These are phyloP conservation scores for Drosophila kokeensis DNA, from an alignment of 2,888 invertebrate species.

Conservation along the genomic window DNA sequence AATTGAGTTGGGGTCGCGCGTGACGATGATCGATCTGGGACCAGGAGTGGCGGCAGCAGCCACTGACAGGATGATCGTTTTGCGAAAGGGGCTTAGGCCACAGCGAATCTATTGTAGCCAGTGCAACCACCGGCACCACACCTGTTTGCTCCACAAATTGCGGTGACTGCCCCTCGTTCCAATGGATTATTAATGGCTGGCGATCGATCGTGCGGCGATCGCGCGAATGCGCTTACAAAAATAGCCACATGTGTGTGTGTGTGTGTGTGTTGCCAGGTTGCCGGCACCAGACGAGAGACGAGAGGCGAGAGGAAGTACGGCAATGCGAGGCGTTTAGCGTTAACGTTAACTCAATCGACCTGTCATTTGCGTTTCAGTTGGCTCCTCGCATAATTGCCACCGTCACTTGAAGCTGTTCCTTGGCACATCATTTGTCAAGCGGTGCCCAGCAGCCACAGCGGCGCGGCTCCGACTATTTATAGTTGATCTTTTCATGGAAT, in stretches of 20 bases:
- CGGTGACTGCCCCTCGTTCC: constrained; percentile 52
- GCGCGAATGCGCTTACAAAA: constrained; percentile 59
- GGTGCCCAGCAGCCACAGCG: constrained; percentile 44
- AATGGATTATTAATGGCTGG: constrained; percentile 81
- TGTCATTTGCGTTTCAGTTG: constrained; percentile 81
- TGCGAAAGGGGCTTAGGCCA: constrained; percentile 18
- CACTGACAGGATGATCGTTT: constrained; percentile 50
- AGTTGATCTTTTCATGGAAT: constrained; percentile 29
- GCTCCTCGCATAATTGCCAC: constrained; percentile 82
- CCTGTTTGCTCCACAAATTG: constrained; percentile 65
- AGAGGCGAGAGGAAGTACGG: constrained; percentile 48
- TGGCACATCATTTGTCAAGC: constrained; percentile 84
- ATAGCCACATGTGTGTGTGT: constrained; percentile 58
- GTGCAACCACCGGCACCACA: constrained; percentile 47
- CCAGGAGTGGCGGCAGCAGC: constrained; percentile 30
- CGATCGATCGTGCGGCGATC: constrained; percentile 78
- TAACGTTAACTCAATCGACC: constrained; percentile 84
- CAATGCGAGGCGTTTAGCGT: constrained; percentile 77
- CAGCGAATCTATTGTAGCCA: constrained; percentile 10
- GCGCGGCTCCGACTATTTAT: constrained; percentile 55
- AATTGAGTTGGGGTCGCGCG: constrained; percentile 66
- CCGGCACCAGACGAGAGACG: constrained; percentile 24
- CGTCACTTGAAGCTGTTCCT: constrained; percentile 82
- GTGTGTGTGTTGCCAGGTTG: constrained; percentile 38
- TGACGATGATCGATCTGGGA: constrained; percentile 74